These are phyloP conservation scores for Diachasma alloeum DNA, from an alignment of 1,140 invertebrate species.

Conservation along the genomic window DNA sequence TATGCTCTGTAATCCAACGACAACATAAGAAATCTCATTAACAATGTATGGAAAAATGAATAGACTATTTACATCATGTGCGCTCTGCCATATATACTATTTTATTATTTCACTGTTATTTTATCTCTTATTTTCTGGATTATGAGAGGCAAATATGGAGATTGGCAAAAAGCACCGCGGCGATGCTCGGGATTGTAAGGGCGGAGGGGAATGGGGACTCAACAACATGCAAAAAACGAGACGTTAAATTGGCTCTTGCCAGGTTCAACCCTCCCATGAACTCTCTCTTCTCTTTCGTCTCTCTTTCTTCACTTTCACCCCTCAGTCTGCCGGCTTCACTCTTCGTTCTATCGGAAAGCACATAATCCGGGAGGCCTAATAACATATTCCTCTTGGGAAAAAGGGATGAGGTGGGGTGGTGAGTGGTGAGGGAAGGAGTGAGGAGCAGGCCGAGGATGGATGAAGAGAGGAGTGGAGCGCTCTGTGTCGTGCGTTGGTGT, in stretches of 20 bases:
- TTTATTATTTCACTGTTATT: neutral
- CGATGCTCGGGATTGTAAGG: neutral
- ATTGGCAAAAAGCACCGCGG: neutral
- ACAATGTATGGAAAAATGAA: conserved; percentile 1
- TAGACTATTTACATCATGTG: neutral
- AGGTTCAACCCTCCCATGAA: conserved; percentile 12
- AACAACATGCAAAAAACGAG: conserved; percentile 24
- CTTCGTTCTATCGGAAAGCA: conserved; percentile 44
- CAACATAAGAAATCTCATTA: conserved; percentile 4
- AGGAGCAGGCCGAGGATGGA: conserved; percentile 2
- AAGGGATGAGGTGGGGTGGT: neutral
- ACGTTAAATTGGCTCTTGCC: conserved; percentile 31
- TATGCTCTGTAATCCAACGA: neutral
- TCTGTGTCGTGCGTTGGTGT: conserved; percentile 15
- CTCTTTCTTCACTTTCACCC: neutral
- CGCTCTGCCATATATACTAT: neutral
- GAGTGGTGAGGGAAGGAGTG: no score
- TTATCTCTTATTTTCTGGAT: neutral
- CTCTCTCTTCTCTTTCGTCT: neutral
- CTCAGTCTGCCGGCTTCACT: neutral
- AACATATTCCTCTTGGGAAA: conserved; percentile 55
- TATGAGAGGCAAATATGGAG: conserved; percentile 5
- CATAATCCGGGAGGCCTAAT: conserved; percentile 57
- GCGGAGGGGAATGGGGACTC: neutral
- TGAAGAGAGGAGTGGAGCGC: neutral